Evolutionary conservation across 2,797 vertebrate species (phyloP).

Genomic region (Sarcophilus harrisii): DNA sequence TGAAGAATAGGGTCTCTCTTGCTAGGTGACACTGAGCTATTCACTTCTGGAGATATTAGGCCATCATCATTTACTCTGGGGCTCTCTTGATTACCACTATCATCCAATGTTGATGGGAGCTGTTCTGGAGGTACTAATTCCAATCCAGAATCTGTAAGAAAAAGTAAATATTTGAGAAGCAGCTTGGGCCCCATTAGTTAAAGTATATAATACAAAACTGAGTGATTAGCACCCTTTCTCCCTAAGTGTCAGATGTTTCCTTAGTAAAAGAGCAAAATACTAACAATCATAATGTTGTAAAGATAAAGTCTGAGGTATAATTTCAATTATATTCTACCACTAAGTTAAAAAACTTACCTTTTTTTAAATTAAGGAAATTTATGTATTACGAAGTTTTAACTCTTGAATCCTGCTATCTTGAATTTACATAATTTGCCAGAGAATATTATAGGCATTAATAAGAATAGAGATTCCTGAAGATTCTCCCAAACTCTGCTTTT

Average conservation of each 20-base stretch:
- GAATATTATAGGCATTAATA: neutral
- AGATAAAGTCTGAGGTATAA: conserved; percentile 6
- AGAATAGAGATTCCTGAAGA: neutral
- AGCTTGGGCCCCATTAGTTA: conserved; percentile 9
- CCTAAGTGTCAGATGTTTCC: neutral
- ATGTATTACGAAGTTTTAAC: neutral
- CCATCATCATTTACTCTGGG: conserved; percentile 85
- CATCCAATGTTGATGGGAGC: conserved; percentile 73
- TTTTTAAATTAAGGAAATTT: conserved; percentile 29
- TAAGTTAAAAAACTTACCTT: neutral
- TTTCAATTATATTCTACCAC: neutral
- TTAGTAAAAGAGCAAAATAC: conserved; percentile 25
- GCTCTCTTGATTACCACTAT: conserved; percentile 82
- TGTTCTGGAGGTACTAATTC: conserved; percentile 88
- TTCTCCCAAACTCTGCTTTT: neutral
- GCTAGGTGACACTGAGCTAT: conserved; percentile 92
- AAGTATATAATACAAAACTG: neutral
- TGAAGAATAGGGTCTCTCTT: conserved; percentile 89
- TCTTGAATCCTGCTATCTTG: neutral
- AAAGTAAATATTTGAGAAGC: conserved; percentile 38
- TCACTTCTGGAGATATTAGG: conserved; percentile 89
- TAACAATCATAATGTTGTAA: neutral
- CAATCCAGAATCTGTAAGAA: conserved; percentile 88
- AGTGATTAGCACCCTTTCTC: neutral
- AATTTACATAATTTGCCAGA: neutral